A percentile compares a stretch with the other conserved stretches of the same genome.
These are phyloP conservation scores for Synergus itoensis DNA, from an alignment of 2,888 invertebrate species.

Conservation along the genomic window DNA sequence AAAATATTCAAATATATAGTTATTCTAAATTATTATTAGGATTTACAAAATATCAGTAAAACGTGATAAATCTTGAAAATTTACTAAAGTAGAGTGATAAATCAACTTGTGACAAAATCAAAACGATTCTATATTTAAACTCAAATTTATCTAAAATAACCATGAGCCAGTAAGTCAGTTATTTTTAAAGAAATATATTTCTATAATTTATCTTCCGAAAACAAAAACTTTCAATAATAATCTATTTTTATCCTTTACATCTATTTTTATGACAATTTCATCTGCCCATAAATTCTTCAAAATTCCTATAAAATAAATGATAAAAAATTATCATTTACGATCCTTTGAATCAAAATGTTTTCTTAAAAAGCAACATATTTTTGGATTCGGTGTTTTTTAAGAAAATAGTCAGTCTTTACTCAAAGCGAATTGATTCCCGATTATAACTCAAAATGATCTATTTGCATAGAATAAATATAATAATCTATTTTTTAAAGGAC, in stretches of 20 bases:
- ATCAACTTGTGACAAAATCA: neutral
- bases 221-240: neutral
- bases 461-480: neutral
- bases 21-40: neutral
- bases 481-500: neutral
- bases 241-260: neutral
- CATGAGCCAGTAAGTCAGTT: neutral
- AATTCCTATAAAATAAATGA: neutral
- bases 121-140: neutral
- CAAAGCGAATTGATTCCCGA: neutral
- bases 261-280: neutral
- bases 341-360: neutral
- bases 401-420: neutral
- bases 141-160: neutral
- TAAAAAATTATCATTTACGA: neutral
- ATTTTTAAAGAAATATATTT: neutral
- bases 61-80: neutral
- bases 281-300: neutral
- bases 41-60: neutral
- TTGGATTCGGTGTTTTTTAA: neutral
- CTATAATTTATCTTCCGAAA: neutral
- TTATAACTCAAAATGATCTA: neutral
- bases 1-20: too few species aligned
- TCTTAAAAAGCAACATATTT: neutral
- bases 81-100: neutral